Evolutionary conservation across 2,113 vertebrate genomes (phyloP).

Genomic region (Sterna hirundo): DNA sequence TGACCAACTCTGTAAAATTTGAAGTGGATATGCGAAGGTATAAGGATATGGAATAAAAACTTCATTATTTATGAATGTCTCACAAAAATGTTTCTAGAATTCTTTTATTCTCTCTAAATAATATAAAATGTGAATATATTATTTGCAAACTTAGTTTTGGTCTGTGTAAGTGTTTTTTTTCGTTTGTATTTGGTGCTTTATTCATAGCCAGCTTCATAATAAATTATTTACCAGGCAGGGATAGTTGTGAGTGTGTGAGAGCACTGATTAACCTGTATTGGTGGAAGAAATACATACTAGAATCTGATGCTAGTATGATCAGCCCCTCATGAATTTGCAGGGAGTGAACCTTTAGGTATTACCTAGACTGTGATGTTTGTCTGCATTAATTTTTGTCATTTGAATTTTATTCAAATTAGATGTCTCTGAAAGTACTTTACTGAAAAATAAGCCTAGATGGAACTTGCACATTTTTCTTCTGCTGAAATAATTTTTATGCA

Average conservation of each 20-base stretch:
- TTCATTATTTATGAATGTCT: background rate
- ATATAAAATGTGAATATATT: background rate
- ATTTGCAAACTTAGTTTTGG: background rate
- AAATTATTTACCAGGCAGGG: background rate
- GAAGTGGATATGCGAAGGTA: background rate
- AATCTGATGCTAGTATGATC: background rate
- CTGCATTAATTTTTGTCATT: background rate
- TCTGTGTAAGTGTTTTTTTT: background rate
- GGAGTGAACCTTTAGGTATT: background rate
- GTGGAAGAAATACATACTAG: background rate
- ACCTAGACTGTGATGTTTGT: background rate
- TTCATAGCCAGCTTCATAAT: background rate
- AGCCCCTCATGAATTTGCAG: background rate
- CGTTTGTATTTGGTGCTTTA: background rate
- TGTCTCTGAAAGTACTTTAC: background rate
- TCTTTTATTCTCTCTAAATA: background rate
- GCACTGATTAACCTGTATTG: background rate
- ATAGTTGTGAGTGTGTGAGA: background rate
- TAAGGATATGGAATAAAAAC: background rate
- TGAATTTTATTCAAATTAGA: background rate
- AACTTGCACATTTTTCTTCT: background rate
- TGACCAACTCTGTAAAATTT: background rate
- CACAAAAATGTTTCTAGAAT: background rate
- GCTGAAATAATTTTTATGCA: background rate
- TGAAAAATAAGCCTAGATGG: background rate